Base-by-base conservation (phyloP, 1,140 invertebrate genomes). In the Melanaphis sacchari region DNA sequence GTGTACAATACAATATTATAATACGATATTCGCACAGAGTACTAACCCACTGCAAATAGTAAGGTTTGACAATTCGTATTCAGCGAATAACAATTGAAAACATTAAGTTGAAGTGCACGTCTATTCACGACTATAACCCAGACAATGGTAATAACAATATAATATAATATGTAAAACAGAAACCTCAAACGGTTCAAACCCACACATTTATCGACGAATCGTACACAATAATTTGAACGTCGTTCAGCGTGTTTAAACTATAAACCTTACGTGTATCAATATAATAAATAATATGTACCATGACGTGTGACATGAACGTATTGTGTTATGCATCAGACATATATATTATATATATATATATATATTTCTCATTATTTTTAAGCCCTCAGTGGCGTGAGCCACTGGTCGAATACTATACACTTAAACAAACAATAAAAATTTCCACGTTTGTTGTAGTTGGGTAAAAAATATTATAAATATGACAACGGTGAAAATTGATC, bases 1-100 rank as follows among this genome's bases (percentile, higher is more conserved):
- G 36, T 76, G 59, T 76, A 76, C 31, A 76, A 76, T 76, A 76
- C 59, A 76, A 76, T 76, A n/a, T 76, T 76, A n/a, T n/a, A 76
- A 76, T 76, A n/a, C 59, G 59, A 76, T 76, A 76, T 76, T 76
- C 59, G 59, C 31, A 15, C 31, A 18, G 31, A 76, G 59, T 76
- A 76, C 59, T 76, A 76, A 76, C 59, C 4, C 59, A 76, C 15
- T n/a, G n/a, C 59, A 76, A 76, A 76, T n/a, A n/a, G 59, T n/a
- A n/a, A 76, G 31, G 59, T n/a, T 76, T 76, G 59, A 76, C 31
- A 76, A 76, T n/a, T 76, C n/a, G 59, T 76, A 36, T 76, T 76
- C 59, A 76, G 31, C n/a, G 59, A 76, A 76, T n/a, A 76, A 76
- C 59, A 76, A 76, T 76, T n/a, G 59, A 76, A 76, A 36, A 76